Evolutionary conservation across 2,113 vertebrate genomes (phyloP).

Genomic region (Cololabis saira): DNA sequence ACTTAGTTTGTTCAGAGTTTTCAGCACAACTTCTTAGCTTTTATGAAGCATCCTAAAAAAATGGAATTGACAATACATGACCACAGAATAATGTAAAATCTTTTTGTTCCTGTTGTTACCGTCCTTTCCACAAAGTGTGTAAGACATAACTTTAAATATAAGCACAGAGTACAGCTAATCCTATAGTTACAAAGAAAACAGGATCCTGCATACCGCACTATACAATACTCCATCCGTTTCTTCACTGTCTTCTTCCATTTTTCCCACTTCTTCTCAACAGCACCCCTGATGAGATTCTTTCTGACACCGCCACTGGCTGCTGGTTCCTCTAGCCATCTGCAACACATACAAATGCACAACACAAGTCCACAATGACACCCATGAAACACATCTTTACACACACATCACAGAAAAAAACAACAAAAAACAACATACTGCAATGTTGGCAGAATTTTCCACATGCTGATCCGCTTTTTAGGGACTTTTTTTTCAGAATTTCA

Average conservation of each 20-base stretch:
- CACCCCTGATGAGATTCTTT: conserved; percentile 63
- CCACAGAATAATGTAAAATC: not conserved
- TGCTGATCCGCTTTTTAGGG: no score
- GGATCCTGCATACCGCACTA: conserved; percentile 15
- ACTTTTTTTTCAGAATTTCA: no score
- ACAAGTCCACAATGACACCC: conserved; percentile 12
- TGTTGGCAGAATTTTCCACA: no score
- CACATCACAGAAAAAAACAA: not conserved
- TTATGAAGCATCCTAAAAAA: not conserved
- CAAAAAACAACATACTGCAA: not conserved
- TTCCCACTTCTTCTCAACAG: conserved; percentile 26
- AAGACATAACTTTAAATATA: no score
- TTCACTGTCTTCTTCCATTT: conserved; percentile 31
- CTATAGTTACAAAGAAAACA: conserved; percentile 6
- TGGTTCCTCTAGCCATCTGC: conserved; percentile 60
- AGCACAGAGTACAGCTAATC: no score
- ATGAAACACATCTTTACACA: conserved; percentile 5
- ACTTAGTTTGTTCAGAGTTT: not conserved
- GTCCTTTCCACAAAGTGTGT: no score
- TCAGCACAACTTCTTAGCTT: no score
- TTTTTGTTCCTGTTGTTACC: no score
- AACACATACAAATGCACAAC: conserved; percentile 27
- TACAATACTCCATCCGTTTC: conserved; percentile 16
- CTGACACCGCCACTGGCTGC: conserved; percentile 69
- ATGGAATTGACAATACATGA: not conserved